phyloP scores from a whole-genome alignment of 2,113 vertebrate genomes.

The Odontesthes bonariensis region DNA sequence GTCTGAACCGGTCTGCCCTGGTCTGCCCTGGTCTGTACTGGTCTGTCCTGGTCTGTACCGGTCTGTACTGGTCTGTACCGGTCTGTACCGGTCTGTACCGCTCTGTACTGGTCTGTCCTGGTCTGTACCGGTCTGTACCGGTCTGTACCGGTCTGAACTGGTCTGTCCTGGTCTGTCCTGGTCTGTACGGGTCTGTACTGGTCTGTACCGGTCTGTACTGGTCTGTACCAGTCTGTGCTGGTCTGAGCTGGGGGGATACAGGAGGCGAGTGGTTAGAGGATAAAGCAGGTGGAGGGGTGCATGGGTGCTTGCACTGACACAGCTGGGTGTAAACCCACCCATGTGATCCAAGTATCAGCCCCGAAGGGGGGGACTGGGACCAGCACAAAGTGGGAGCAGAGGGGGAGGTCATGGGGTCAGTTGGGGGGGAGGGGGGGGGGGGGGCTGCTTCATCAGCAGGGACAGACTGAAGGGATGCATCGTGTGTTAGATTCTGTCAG shows the following conservation, averaged over 20 bases:
- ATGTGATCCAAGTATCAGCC: slow-evolving; percentile 1
- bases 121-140: too few relatives aligned
- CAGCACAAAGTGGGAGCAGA: background rate
- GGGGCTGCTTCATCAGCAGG: background rate
- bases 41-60: too few relatives aligned
- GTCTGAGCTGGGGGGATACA: background rate
- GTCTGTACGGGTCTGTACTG: slow-evolving; percentile 6
- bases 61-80: too few relatives aligned
- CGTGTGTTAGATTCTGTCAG: too few relatives aligned
- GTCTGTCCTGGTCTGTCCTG: too few relatives aligned
- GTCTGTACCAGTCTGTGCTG: slow-evolving; percentile 10
- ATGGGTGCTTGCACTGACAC: background rate
- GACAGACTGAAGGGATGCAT: background rate
- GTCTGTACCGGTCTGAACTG: too few relatives aligned
- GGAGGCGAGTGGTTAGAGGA: slow-evolving; percentile 11
- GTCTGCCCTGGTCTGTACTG: too few relatives aligned
- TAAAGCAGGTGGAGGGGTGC: background rate
- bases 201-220: background rate
- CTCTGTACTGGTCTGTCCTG: too few relatives aligned
- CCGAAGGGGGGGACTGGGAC: rapidly evolving
- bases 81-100: too few relatives aligned
- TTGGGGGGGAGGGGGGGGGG: background rate
- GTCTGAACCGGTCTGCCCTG: too few relatives aligned
- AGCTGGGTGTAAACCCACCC: background rate
- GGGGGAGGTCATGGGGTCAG: too few relatives aligned